A percentile compares a stretch with the other conserved stretches of the same genome.
These are phyloP conservation scores for Oplegnathus fasciatus DNA, from an alignment of 2,113 vertebrate species.

Conservation along the genomic window DNA sequence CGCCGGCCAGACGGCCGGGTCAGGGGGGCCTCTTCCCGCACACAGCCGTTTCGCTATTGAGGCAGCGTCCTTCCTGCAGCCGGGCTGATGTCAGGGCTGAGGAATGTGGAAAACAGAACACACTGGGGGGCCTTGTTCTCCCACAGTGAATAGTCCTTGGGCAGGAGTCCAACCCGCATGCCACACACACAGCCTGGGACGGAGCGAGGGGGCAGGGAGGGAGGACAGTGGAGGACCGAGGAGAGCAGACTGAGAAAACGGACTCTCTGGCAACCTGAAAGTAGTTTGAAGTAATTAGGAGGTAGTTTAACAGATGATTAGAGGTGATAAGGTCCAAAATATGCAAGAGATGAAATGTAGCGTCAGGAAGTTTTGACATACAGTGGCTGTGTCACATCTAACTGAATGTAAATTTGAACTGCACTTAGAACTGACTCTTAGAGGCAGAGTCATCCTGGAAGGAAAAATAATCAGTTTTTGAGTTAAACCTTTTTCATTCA, in stretches of 20 bases:
- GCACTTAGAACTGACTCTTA: too few species aligned
- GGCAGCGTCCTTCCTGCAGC: slow-evolving; percentile 72
- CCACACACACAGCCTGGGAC: slow-evolving; percentile 67
- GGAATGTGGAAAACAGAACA: slow-evolving; percentile 81
- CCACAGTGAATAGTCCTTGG: slow-evolving; percentile 63
- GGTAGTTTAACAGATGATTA: neutral
- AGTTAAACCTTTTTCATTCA: neutral
- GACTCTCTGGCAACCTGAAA: neutral
- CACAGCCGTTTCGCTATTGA: slow-evolving; percentile 53
- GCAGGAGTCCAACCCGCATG: slow-evolving; percentile 70
- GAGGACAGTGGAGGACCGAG: neutral
- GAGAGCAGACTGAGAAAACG: slow-evolving; percentile 1
- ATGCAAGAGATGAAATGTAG: neutral
- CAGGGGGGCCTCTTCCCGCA: slow-evolving; percentile 70
- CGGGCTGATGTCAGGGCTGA: slow-evolving; percentile 76
- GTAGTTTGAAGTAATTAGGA: slow-evolving; percentile 8
- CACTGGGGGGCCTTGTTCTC: slow-evolving; percentile 82
- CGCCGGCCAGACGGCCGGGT: slow-evolving; percentile 71
- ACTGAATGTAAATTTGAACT: neutral
- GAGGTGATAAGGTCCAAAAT: neutral
- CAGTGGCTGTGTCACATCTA: accelerated
- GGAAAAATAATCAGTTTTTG: too few species aligned
- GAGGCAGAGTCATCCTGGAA: neutral
- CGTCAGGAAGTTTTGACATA: neutral
- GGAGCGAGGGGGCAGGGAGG: neutral